Evolutionary conservation across 2,888 invertebrate genomes (phyloP), one percentile per base, ranked within the genome.

Genomic region (Lepidocyrtinus sp.): DNA sequence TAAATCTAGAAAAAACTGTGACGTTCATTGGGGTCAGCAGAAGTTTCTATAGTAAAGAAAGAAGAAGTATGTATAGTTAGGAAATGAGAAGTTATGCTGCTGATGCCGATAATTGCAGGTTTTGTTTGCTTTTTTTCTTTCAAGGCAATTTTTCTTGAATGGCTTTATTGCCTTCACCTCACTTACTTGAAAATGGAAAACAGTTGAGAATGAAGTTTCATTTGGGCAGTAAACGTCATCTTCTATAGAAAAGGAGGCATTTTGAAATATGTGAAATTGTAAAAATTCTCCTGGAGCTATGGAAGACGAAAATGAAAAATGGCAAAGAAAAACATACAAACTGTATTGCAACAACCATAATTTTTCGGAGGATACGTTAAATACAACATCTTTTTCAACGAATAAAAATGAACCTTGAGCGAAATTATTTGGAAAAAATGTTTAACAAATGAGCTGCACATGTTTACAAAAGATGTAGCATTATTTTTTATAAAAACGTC

Each of bases 401-500:
- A n/a, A n/a, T n/a, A n/a, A n/a, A n/a, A n/a, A 36, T 36, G 36
- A 36, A 12, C 5, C 36, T 7, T 5, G 12, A 36, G 36, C 36
- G 36, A 36, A 36, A 36, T 36, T 36, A 36, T 36, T n/a, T 36
- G 26, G 24, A 64, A 2, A 2, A 27, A 64, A 64, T 64, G 64
- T 67, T 67, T 50, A 55, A 55, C 50, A 69, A 69, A 55, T 46
- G 69, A 69, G 45, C 17, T 24, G 25, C 55, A 55, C 55, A 69
- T 69, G 69, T 69, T 69, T 69, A 69, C 69, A 55, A 50, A 69
- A 69, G 45, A 36, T 67, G 45, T 46, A 50, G 12, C 36, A 36
- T 36, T 36, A 7, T 36, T 36, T 12, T 36, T 12, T 36, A 36
- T 36, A 36, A n/a, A n/a, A n/a, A n/a, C n/a, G n/a, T n/a, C n/a